Evolutionary conservation across 2,888 invertebrate genomes (phyloP), one percentile per base, ranked within the genome.

Genomic region (Scaeva pyrastri): DNA sequence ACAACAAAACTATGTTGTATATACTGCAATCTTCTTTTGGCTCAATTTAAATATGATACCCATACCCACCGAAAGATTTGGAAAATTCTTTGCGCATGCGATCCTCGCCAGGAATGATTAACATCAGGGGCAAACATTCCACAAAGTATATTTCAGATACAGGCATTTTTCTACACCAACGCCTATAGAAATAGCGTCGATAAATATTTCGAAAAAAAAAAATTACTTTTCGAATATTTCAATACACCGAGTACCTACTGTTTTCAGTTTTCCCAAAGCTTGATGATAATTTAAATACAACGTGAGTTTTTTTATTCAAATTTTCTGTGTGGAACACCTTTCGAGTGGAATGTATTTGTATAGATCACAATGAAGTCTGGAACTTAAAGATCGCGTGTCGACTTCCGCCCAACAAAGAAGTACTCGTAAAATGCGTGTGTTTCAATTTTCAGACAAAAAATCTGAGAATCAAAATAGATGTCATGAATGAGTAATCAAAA

Each of bases 81-180:
- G 76, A 84, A 79, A 84, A 81, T 72, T 77, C 70, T 52, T 66
- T 23, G 84, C 88, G 88, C 88, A 88, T 88, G 88, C 88, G 87
- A 79, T 76, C 41, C 74, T 55, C 12, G 14, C 16, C 21, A 16
- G n/a, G 31, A n/a, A 43, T 55, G 39, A 19, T 36, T 16, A 19
- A 11, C 12, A 10, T 55, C 14, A 7, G 8, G 12, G 12, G 23
- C 70, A 62, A 80, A 45, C 36, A 78, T 74, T 78, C 82, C 66
- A 79, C 70, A 66, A 52, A 62, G 23, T 62, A 72, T 71, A 68
- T 68, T 48, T 60, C 72, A 68, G 39, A 76, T 66, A 19, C 39
- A 52, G 52, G 52, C 39, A 66, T 31, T 64, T 64, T 45, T 12
- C 45, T 26, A 16, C 7, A 14, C 5, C 4, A 7, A 4, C 11